Percentiles rank a stretch among this genome's conserved stretches.
phyloP scores from a whole-genome alignment of 2,888 invertebrate genomes.

The Hermaeophaga mercurialis region DNA sequence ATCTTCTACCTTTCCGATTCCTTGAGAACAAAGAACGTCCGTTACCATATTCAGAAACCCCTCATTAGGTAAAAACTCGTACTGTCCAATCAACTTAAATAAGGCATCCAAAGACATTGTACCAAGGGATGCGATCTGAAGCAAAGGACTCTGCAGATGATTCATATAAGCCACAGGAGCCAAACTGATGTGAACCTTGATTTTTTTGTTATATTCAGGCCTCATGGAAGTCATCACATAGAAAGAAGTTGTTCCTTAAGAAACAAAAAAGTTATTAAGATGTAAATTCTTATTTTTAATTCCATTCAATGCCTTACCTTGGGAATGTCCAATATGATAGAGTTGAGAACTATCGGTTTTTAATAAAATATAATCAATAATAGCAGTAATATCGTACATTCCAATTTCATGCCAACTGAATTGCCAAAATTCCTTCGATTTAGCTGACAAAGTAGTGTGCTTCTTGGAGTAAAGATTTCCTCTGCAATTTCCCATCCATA shows the following conservation, averaged over 20 bases:
- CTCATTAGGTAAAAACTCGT: slow-evolving; percentile 69
- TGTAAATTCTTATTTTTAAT: no score
- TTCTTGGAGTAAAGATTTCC: slow-evolving; percentile 40
- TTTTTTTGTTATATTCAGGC: slow-evolving; percentile 69
- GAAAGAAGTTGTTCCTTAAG: slow-evolving; percentile 67
- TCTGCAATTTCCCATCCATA: slow-evolving; percentile 46
- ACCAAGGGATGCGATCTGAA: slow-evolving; percentile 38
- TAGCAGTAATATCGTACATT: slow-evolving; percentile 76
- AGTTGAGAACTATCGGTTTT: slow-evolving; percentile 64
- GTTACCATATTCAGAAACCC: slow-evolving; percentile 59
- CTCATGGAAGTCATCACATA: slow-evolving; percentile 67
- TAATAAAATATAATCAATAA: slow-evolving; percentile 72
- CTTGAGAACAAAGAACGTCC: slow-evolving; percentile 4
- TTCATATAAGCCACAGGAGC: slow-evolving; percentile 71
- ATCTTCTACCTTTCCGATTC: slow-evolving; percentile 4
- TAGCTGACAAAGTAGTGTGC: slow-evolving; percentile 38
- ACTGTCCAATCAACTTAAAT: slow-evolving; percentile 54
- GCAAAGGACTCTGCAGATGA: slow-evolving; percentile 54
- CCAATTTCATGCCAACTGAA: slow-evolving; percentile 85
- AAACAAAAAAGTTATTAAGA: no score
- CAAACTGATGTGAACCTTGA: slow-evolving; percentile 68
- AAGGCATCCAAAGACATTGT: slow-evolving; percentile 24
- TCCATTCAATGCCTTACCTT: slow-evolving; percentile 43
- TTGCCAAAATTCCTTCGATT: slow-evolving; percentile 47
- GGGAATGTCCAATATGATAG: slow-evolving; percentile 82